These are phyloP conservation scores for Arrhamphus sclerolepis DNA, from an alignment of 2,797 vertebrate species.

Conservation along the genomic window DNA sequence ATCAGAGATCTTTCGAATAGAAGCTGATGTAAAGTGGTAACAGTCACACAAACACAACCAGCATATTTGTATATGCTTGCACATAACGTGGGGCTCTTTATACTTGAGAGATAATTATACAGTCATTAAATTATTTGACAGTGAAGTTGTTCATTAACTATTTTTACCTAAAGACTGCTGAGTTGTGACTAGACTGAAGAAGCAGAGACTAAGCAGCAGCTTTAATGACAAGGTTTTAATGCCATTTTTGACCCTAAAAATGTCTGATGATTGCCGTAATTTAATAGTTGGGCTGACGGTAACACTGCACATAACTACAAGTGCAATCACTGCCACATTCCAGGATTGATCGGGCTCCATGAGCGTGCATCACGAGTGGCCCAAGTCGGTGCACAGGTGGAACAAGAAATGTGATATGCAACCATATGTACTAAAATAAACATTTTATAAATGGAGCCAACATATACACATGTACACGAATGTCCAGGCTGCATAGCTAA, in stretches of 20 bases:
- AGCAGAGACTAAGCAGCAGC: slow-evolving; percentile 7
- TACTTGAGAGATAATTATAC: slow-evolving; percentile 13
- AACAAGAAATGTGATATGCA: slow-evolving; percentile 16
- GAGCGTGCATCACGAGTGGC: slow-evolving; percentile 7
- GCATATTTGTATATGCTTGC: not conserved
- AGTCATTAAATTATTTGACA: slow-evolving; percentile 9
- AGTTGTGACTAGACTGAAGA: slow-evolving; percentile 3
- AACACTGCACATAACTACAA: slow-evolving; percentile 10
- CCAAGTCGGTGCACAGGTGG: slow-evolving; percentile 22
- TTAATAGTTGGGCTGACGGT: slow-evolving; percentile 10
- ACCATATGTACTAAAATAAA: slow-evolving; percentile 26
- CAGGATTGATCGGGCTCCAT: not conserved
- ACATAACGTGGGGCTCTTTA: not conserved
- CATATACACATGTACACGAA: slow-evolving; percentile 31
- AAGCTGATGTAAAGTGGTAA: not conserved
- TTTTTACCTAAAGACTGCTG: not conserved
- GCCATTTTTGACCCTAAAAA: not conserved
- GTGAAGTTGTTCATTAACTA: slow-evolving; percentile 3
- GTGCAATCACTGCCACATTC: slow-evolving; percentile 12
- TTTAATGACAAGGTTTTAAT: slow-evolving; percentile 4
- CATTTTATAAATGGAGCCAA: slow-evolving; percentile 37
- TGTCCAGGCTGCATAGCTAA: not conserved
- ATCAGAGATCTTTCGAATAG: not conserved
- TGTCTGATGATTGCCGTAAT: not conserved
- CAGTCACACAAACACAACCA: not conserved